Conservation (phyloP, 2,888 invertebrate genomes). For the Eutolmus rufibarbis region DNA sequence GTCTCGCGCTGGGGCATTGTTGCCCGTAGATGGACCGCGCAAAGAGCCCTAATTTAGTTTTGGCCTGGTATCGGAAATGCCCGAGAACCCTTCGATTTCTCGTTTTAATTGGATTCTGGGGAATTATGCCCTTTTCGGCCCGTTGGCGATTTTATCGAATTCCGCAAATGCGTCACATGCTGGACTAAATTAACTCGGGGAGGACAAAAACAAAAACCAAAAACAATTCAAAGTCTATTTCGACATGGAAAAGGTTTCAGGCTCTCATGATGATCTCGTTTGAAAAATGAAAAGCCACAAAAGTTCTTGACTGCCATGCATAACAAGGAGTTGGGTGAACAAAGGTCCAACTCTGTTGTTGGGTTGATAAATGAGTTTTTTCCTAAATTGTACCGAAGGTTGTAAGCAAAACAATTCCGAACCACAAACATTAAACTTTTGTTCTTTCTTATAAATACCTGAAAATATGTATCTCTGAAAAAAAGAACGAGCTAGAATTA, state of each 20-base stretch:
- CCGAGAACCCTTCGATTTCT: constrained; percentile 28
- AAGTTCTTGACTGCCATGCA: neutral
- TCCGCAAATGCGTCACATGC: neutral
- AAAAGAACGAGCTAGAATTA: neutral
- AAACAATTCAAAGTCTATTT: neutral
- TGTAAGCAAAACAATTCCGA: neutral
- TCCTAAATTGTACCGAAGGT: neutral
- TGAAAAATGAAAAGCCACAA: neutral
- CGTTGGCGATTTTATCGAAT: neutral
- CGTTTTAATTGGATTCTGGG: constrained; percentile 38
- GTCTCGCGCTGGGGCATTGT: constrained; percentile 16
- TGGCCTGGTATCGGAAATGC: neutral
- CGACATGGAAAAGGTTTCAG: neutral
- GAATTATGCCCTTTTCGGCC: neutral
- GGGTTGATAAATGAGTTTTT: neutral
- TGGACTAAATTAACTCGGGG: neutral
- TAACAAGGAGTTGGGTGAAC: neutral
- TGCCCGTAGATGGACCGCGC: constrained; percentile 20
- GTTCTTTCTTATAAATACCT: neutral
- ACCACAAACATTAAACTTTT: neutral
- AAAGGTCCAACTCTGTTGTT: neutral
- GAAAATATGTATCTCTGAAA: neutral
- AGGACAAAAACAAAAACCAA: neutral
- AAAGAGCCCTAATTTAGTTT: constrained; percentile 27
- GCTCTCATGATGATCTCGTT: neutral